Percentiles rank a stretch among this genome's conserved stretches.
These are phyloP conservation scores for Heliconius hermathena DNA, from an alignment of 1,140 invertebrate genomes.

Conservation along the genomic window DNA sequence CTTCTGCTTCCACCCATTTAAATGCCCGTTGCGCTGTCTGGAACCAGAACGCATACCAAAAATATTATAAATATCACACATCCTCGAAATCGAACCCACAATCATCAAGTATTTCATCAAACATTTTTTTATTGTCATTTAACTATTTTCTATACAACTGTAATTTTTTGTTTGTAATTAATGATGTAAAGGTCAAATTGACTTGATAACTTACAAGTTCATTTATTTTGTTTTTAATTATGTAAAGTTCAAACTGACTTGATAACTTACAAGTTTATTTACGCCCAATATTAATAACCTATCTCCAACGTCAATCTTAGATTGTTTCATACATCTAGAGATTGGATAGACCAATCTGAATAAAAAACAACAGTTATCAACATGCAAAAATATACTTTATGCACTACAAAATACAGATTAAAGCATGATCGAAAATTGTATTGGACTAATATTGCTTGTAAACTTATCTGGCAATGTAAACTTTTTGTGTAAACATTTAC, in stretches of 20 bases:
- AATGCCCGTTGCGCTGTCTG: no score
- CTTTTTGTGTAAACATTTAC: background rate
- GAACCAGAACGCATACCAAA: no score
- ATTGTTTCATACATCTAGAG: no score
- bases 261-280: background rate
- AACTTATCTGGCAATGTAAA: slow-evolving; percentile 6
- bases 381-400: background rate
- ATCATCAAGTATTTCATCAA: no score
- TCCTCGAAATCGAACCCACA: no score
- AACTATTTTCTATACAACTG: background rate
- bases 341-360: no score
- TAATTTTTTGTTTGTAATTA: background rate
- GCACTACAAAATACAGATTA: background rate
- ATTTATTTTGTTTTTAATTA: background rate
- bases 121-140: background rate
- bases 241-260: background rate
- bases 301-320: no score
- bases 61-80: no score
- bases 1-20: no score
- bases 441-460: background rate
- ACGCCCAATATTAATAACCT: no score
- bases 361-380: background rate
- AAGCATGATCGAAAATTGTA: background rate
- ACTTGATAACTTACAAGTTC: background rate
- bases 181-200: background rate